phyloP scores from a whole-genome alignment of 2,797 vertebrate genomes.

The Sebastiscus tertius region DNA sequence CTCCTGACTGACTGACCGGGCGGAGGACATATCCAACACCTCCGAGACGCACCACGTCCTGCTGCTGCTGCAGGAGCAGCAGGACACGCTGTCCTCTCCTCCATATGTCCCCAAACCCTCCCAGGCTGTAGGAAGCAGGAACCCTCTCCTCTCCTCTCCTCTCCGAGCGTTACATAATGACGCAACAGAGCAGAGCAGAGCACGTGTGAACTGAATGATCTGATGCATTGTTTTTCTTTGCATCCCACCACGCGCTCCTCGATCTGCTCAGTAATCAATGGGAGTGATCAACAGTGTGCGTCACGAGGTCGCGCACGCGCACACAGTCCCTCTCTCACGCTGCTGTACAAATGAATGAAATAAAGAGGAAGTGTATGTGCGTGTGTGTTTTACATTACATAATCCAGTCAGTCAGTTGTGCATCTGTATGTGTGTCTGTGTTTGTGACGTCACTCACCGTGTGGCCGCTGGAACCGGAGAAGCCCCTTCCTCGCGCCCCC shows the following conservation, averaged over 20 bases:
- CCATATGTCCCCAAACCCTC: not conserved
- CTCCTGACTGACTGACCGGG: not conserved
- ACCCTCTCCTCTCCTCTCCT: too few species aligned
- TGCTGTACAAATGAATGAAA: not conserved
- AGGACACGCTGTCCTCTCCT: not conserved
- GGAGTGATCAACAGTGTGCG: not conserved
- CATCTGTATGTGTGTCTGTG: not conserved
- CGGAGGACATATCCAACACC: not conserved
- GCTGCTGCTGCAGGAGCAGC: not conserved
- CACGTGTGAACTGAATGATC: not conserved
- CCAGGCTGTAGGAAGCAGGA: too few species aligned
- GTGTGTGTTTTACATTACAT: not conserved
- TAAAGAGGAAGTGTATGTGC: not conserved
- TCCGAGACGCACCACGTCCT: not conserved
- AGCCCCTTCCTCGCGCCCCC: conserved; percentile 30
- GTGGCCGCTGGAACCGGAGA: conserved; percentile 70
- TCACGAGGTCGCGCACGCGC: conserved; percentile 12
- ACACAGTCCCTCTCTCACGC: not conserved
- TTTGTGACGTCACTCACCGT: conserved; percentile 61
- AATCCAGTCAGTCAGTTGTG: not conserved
- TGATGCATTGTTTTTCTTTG: not conserved
- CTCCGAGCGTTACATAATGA: too few species aligned
- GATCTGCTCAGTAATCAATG: not conserved
- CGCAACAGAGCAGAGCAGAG: too few species aligned
- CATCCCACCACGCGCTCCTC: not conserved